Conservation (phyloP, 2,113 vertebrate genomes). For the Indicator indicator region DNA sequence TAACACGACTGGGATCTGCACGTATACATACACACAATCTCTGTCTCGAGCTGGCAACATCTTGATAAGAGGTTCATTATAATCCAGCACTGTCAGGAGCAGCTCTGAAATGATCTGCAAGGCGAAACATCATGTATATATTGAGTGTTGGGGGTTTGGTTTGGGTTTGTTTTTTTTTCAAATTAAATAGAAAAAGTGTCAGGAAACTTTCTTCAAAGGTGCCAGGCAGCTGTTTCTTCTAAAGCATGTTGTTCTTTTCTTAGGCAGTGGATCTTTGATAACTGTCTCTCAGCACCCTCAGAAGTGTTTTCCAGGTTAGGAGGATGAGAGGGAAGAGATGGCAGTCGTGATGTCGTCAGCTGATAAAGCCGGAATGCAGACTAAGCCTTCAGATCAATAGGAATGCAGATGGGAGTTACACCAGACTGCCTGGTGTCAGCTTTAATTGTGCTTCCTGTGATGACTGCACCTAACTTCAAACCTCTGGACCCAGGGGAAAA, state of each 20-base stretch:
- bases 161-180: conserved; percentile 10
- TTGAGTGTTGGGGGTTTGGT: not conserved
- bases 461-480: not conserved
- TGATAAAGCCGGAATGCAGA: conserved; percentile 64
- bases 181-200: conserved; percentile 60
- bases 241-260: conserved; percentile 26
- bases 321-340: conserved; percentile 40
- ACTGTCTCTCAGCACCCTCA: conserved; percentile 25
- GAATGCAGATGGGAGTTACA: conserved; percentile 43
- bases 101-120: conserved; percentile 30
- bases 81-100: conserved; percentile 50
- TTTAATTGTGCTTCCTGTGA: conserved; percentile 39
- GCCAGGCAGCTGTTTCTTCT: conserved; percentile 46
- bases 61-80: conserved; percentile 63
- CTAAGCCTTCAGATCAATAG: conserved; percentile 64
- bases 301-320: conserved; percentile 60
- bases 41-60: conserved; percentile 42
- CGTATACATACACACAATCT: not conserved
- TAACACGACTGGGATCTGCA: conserved; percentile 50
- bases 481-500: not conserved
- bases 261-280: conserved; percentile 51
- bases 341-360: conserved; percentile 45
- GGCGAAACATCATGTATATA: conserved; percentile 24
- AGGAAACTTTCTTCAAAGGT: conserved; percentile 66
- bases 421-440: conserved; percentile 61